A percentile compares a stretch with the other conserved stretches of the same genome.
Conservation (phyloP, 2,113 vertebrate genomes). For the Danio rerio region GRCz12tu NC_133198.1:28255001-28255500, state of each 20-base stretch:
- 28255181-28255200: background rate
- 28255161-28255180: background rate
- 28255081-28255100: background rate
- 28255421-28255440: constrained; percentile 83
- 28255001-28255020: too few relatives aligned
- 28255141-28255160: background rate
- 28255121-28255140: background rate
- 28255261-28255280: background rate
- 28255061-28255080: background rate
- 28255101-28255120: background rate
- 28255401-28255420: constrained; percentile 82
- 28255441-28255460: constrained; percentile 76
- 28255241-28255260: background rate
- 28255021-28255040: background rate
- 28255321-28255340: background rate
- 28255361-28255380: constrained; percentile 14
- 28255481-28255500: constrained; percentile 27
- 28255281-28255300: background rate
- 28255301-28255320: background rate
- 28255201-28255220: background rate
- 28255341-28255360: constrained; percentile 34
- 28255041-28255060: constrained; percentile 3
- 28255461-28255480: constrained; percentile 18
- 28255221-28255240: constrained; percentile 9
- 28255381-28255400: constrained; percentile 37